Percentiles rank a stretch among this genome's conserved stretches.
These are phyloP conservation scores for Drosophila truncata DNA, from an alignment of 1,140 invertebrate species.

Conservation along the genomic window DNA sequence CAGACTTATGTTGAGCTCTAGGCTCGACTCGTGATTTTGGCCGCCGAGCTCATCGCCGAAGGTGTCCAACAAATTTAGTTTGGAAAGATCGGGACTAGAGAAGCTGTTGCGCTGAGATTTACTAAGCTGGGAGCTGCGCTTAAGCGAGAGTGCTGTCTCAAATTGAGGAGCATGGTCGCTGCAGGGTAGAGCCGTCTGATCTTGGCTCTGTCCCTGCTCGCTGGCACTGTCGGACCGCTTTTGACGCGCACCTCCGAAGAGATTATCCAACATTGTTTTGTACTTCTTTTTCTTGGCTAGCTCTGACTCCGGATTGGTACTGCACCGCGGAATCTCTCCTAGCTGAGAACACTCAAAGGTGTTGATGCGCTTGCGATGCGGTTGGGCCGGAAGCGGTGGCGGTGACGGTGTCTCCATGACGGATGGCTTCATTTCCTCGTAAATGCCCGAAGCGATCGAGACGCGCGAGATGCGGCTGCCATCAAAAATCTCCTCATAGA, in stretches of 20 bases:
- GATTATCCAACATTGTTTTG: conserved; percentile 75
- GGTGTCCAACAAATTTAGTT: conserved; percentile 75
- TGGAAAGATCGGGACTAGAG: conserved; percentile 81
- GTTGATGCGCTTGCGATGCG: conserved; percentile 73
- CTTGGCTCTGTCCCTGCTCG: conserved; percentile 10
- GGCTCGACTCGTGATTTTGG: conserved; percentile 41
- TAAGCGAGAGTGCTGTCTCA: conserved; percentile 31
- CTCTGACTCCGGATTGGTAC: conserved; percentile 82
- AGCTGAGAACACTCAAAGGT: conserved; percentile 63
- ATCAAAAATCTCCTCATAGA: conserved; percentile 84
- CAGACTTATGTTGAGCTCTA: conserved; percentile 71
- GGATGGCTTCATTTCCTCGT: conserved; percentile 82
- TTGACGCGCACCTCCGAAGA: conserved; percentile 60
- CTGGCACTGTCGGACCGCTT: conserved; percentile 76
- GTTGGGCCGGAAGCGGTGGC: conserved; percentile 68
- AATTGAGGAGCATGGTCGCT: conserved; percentile 70
- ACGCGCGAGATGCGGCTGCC: conserved; percentile 72
- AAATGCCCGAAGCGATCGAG: conserved; percentile 83
- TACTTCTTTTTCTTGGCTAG: conserved; percentile 83
- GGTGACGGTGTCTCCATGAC: conserved; percentile 67
- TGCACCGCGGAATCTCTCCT: conserved; percentile 70
- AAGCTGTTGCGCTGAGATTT: conserved; percentile 80
- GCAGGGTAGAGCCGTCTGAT: conserved; percentile 24
- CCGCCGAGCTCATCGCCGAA: conserved; percentile 54
- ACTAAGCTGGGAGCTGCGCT: conserved; percentile 37